phyloP scores from a whole-genome alignment of 2,888 invertebrate genomes.

The Drosophila seclusa region DNA sequence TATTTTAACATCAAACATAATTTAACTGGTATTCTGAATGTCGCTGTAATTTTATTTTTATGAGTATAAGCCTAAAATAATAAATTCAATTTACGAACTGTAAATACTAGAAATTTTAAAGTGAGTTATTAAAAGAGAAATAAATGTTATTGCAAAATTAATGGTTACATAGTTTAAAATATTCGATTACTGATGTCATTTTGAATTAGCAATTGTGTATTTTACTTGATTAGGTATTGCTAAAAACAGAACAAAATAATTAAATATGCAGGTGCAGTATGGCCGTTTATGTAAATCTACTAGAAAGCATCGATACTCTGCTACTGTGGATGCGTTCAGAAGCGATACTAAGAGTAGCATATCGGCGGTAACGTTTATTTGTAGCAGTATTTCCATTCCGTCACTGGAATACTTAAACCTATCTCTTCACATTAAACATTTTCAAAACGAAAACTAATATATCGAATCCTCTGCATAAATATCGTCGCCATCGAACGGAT shows the following conservation, averaged over 20 bases:
- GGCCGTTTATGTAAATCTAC: conserved; percentile 2
- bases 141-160: not conserved
- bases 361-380: conserved; percentile 59
- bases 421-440: conserved; percentile 1
- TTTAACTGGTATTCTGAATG: not conserved
- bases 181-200: not conserved
- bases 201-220: not conserved
- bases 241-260: not conserved
- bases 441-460: conserved; percentile 16
- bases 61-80: not conserved
- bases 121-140: not conserved
- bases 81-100: not conserved
- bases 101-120: not conserved
- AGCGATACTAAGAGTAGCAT: conserved; percentile 27
- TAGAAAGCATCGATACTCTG: conserved; percentile 24
- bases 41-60: not conserved
- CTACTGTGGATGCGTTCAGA: conserved; percentile 43
- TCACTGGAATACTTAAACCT: conserved; percentile 24
- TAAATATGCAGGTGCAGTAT: conserved; percentile 14
- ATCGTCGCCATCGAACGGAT: conserved; percentile 23
- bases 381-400: conserved; percentile 43
- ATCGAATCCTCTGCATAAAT: conserved; percentile 30
- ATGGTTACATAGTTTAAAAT: not conserved
- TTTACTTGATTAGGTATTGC: not conserved
- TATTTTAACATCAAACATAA: not conserved